Conservation (phyloP, 2,888 invertebrate species). For the Ormyrus rosae region DNA sequence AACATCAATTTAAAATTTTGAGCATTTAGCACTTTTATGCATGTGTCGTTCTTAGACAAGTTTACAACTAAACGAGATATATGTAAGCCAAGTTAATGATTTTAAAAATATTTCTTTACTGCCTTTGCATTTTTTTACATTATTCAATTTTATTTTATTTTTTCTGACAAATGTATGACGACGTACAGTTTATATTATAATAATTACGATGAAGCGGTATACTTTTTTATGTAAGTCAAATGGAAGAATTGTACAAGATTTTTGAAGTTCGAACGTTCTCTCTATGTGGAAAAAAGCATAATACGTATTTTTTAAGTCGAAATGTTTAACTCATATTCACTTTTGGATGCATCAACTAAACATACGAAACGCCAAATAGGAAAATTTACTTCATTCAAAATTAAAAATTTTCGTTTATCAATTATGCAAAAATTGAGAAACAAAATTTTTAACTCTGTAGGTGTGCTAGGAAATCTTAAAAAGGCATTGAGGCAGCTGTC, state of each 20-base stretch:
- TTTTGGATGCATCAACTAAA: constrained; percentile 35
- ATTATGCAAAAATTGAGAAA: constrained; percentile 40
- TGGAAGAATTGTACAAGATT: constrained; percentile 54
- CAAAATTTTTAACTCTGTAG: constrained; percentile 70
- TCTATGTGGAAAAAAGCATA: constrained; percentile 47
- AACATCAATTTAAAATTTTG: constrained; percentile 38
- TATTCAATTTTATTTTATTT: constrained; percentile 44
- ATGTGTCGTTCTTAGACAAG: constrained; percentile 53
- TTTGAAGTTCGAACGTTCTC: constrained; percentile 49
- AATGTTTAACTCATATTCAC: constrained; percentile 17
- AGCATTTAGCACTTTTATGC: constrained; percentile 50
- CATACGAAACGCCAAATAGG: constrained; percentile 15
- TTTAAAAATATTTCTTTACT: constrained; percentile 52
- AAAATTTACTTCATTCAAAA: constrained; percentile 19
- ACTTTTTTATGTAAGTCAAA: constrained; percentile 54
- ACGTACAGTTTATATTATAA: constrained; percentile 32
- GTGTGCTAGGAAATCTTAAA: constrained; percentile 71
- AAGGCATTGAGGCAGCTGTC: constrained; percentile 76
- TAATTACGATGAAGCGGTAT: constrained; percentile 27
- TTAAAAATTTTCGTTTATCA: constrained; percentile 46
- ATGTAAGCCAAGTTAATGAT: constrained; percentile 55
- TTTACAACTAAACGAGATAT: constrained; percentile 50
- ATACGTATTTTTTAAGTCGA: constrained; percentile 49
- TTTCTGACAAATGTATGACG: constrained; percentile 45
- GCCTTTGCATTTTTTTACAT: constrained; percentile 56